phyloP scores from a whole-genome alignment of 1,140 invertebrate species.

The Artemia franciscana region DNA sequence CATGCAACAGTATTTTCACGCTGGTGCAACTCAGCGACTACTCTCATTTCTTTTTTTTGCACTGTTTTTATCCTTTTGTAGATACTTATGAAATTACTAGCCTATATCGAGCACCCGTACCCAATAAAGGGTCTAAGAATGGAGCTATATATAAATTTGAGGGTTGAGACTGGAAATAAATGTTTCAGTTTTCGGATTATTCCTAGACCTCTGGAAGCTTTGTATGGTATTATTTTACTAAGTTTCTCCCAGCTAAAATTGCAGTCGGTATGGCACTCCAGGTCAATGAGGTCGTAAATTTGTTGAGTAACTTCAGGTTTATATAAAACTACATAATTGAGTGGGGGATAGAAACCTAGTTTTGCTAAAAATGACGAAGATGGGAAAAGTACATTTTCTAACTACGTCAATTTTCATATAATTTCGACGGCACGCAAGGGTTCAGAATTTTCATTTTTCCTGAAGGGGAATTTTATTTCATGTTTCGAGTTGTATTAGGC shows the following conservation, averaged over 20 bases:
- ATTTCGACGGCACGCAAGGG: too few species aligned
- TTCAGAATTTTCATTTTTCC: too few species aligned
- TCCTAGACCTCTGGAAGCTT: neutral
- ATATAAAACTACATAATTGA: neutral
- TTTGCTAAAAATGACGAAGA: neutral
- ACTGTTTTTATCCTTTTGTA: neutral
- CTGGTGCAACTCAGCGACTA: neutral
- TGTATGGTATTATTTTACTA: neutral
- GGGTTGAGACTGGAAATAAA: neutral
- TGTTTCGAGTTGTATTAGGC: too few species aligned
- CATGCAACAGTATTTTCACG: neutral
- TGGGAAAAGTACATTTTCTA: too few species aligned
- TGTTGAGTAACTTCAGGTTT: neutral
- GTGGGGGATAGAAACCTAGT: neutral
- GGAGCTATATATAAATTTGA: neutral
- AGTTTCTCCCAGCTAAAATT: too few species aligned
- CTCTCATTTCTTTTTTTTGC: neutral
- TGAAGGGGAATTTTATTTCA: too few species aligned
- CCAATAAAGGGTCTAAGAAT: neutral
- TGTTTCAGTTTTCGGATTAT: too few species aligned
- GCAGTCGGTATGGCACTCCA: too few species aligned
- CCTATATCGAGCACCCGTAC: neutral
- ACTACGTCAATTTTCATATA: too few species aligned
- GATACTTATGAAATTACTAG: neutral
- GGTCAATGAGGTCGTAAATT: too few species aligned